Evolutionary conservation across 1,140 invertebrate genomes (phyloP).

Genomic region (Apocrypta bakeri): DNA sequence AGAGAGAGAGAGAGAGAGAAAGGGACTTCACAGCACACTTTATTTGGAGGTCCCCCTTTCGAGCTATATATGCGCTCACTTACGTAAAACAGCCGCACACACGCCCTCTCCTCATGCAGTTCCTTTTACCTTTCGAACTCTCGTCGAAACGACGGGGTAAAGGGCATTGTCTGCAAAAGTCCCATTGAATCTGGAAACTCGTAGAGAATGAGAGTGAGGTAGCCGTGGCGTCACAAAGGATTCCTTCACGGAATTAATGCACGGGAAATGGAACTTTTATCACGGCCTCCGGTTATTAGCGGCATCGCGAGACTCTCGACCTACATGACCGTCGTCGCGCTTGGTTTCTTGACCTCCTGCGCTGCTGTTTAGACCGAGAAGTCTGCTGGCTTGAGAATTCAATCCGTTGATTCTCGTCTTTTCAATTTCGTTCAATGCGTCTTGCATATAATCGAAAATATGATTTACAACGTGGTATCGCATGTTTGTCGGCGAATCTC

Average conservation of each 20-base stretch:
- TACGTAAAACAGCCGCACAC: slow-evolving; percentile 19
- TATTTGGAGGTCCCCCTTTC: slow-evolving; percentile 21
- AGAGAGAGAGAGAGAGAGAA: too few relatives aligned
- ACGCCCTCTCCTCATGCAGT: background rate
- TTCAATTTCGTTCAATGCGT: background rate
- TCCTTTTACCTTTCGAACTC: background rate
- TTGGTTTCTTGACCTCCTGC: background rate
- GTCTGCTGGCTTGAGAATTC: background rate
- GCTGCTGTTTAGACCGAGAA: background rate
- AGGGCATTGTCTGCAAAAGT: slow-evolving; percentile 63
- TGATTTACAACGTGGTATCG: background rate
- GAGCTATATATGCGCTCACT: background rate
- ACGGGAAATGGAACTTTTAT: slow-evolving; percentile 60
- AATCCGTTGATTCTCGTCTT: background rate
- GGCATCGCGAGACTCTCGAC: slow-evolving; percentile 32
- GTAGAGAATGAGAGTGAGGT: background rate
- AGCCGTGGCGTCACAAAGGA: slow-evolving; percentile 55
- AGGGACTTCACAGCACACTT: slow-evolving; percentile 29
- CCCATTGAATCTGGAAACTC: slow-evolving; percentile 62
- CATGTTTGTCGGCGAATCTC: too few relatives aligned
- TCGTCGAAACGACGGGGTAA: slow-evolving; percentile 43
- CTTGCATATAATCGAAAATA: background rate
- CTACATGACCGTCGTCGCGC: background rate
- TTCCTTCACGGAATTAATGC: slow-evolving; percentile 63
- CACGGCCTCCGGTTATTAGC: slow-evolving; percentile 29